Percentiles rank a stretch among this genome's conserved stretches.
phyloP scores from a whole-genome alignment of 2,113 vertebrate species.

The Tachysurus fulvidraco region DNA sequence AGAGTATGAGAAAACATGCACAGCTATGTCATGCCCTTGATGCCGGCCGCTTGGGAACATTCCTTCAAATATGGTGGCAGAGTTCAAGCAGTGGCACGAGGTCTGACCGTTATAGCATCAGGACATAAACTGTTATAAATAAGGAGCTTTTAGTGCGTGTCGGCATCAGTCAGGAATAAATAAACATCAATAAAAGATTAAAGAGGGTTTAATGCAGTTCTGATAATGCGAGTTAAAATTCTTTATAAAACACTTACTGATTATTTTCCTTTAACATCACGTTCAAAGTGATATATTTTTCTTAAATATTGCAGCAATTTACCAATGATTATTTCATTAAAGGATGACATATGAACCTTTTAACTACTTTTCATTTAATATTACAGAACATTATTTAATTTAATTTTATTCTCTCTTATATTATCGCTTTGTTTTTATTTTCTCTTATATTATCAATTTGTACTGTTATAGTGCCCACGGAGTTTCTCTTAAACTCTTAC shows the following conservation, averaged over 20 bases:
- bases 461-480: not conserved
- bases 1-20: slow-evolving; percentile 28
- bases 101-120: not conserved
- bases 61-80: slow-evolving; percentile 13
- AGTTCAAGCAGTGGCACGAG: not conserved
- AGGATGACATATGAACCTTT: not conserved
- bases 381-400: too few species aligned
- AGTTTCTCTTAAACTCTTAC: not conserved
- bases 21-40: slow-evolving; percentile 12
- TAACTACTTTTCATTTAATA: slow-evolving; percentile 1
- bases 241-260: not conserved
- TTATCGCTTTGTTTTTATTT: too few species aligned
- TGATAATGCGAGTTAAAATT: not conserved
- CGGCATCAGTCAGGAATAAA: not conserved
- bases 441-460: too few species aligned
- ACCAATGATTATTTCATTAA: not conserved
- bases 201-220: not conserved
- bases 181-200: not conserved
- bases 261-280: not conserved
- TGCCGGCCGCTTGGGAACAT: slow-evolving; percentile 21
- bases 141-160: not conserved
- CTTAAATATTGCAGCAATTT: not conserved
- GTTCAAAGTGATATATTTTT: not conserved
- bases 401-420: too few species aligned
- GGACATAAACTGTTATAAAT: not conserved